Percentiles rank a stretch among this genome's conserved stretches.
These are phyloP conservation scores for Criorhina ranunculi DNA, from an alignment of 2,888 invertebrate genomes.

Conservation along the genomic window DNA sequence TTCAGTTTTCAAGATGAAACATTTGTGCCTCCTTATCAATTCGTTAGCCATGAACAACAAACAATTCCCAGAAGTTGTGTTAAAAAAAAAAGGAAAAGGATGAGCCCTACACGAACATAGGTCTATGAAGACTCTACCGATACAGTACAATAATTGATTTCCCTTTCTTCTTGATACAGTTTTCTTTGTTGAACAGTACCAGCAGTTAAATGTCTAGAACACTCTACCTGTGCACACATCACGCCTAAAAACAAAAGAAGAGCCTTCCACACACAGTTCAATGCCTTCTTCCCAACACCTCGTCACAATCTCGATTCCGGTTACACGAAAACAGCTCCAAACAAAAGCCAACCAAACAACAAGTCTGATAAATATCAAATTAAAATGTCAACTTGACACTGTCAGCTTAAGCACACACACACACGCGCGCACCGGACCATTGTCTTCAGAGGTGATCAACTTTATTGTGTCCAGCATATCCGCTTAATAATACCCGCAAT, in stretches of 20 bases:
- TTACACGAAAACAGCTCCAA: background rate
- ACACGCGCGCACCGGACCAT: background rate
- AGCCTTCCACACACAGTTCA: slow-evolving; percentile 6
- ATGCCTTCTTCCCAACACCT: background rate
- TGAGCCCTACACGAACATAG: too few relatives aligned
- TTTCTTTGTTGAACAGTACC: background rate
- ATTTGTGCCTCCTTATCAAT: too few relatives aligned
- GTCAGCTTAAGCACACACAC: slow-evolving; percentile 46
- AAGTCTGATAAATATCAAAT: slow-evolving; percentile 37
- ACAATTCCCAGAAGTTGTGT: too few relatives aligned
- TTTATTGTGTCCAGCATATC: slow-evolving; percentile 65
- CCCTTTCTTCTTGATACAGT: too few relatives aligned
- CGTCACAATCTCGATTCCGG: slow-evolving; percentile 4
- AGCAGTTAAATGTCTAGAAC: background rate
- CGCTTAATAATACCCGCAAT: slow-evolving; percentile 40
- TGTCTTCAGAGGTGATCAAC: slow-evolving; percentile 46
- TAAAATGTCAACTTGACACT: slow-evolving; percentile 42
- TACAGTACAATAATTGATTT: too few relatives aligned
- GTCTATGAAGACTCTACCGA: too few relatives aligned
- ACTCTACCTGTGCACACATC: background rate
- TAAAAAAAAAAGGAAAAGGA: too few relatives aligned
- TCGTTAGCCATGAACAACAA: too few relatives aligned
- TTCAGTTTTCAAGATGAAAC: too few relatives aligned
- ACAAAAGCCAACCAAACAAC: background rate
- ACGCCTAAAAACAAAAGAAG: background rate